A percentile compares a stretch with the other conserved stretches of the same genome.
phyloP scores from a whole-genome alignment of 2,113 vertebrate species.

The Chaetodon trifascialis region DNA sequence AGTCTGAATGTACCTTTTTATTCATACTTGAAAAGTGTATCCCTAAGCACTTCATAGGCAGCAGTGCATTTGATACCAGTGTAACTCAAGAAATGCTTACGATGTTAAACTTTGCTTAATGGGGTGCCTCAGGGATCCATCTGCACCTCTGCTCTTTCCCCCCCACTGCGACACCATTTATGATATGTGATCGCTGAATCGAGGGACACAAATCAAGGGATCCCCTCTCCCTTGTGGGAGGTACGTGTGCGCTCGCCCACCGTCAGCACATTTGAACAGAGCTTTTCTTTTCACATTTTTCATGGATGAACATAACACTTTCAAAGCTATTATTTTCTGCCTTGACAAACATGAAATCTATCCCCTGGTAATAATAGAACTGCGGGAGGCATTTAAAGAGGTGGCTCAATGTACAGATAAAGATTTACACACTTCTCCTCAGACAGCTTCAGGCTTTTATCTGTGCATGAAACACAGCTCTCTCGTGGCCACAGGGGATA shows the following conservation, averaged over 20 bases:
- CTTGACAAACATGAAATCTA: slow-evolving; percentile 72
- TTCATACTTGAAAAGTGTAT: slow-evolving; percentile 49
- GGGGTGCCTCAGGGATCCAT: slow-evolving; percentile 76
- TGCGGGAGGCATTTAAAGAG: slow-evolving; percentile 48
- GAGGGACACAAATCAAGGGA: slow-evolving; percentile 73
- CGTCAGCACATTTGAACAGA: slow-evolving; percentile 54
- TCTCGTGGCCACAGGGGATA: slow-evolving; percentile 25
- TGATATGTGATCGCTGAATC: slow-evolving; percentile 69
- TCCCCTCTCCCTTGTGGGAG: slow-evolving; percentile 54
- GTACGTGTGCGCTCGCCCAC: slow-evolving; percentile 27
- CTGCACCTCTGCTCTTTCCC: slow-evolving; percentile 40
- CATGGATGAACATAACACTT: slow-evolving; percentile 57
- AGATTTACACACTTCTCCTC: slow-evolving; percentile 62
- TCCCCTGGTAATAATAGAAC: slow-evolving; percentile 63
- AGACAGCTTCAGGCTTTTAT: slow-evolving; percentile 57
- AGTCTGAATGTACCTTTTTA: slow-evolving; percentile 48
- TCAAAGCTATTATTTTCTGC: slow-evolving; percentile 74
- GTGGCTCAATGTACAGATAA: slow-evolving; percentile 49
- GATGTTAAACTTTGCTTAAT: slow-evolving; percentile 72
- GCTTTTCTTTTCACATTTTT: slow-evolving; percentile 54
- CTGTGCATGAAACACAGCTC: slow-evolving; percentile 40
- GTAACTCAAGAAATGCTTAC: slow-evolving; percentile 73
- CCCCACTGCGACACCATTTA: slow-evolving; percentile 26
- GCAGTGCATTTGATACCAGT: slow-evolving; percentile 65
- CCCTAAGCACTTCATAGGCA: slow-evolving; percentile 48